phyloP scores from a whole-genome alignment of 2,113 vertebrate genomes.

The Serranochromis macrocephalus region DNA sequence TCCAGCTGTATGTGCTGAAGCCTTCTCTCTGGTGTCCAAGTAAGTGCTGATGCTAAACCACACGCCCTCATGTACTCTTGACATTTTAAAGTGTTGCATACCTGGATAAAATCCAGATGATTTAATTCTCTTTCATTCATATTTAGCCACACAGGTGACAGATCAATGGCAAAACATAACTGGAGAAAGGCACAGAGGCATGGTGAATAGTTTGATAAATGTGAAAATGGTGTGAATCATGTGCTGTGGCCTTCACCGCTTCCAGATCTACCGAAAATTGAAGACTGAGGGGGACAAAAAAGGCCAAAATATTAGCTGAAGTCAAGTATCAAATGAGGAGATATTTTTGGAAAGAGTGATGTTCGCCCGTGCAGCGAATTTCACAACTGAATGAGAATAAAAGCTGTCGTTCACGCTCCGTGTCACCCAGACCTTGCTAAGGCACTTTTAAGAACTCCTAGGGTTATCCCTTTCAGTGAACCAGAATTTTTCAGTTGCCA shows the following conservation, averaged over 20 bases:
- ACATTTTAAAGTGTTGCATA: not conserved
- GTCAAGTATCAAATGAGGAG: not conserved
- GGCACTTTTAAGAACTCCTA: not conserved
- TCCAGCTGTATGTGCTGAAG: conserved; percentile 89
- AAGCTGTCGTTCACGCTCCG: not conserved
- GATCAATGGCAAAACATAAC: not conserved
- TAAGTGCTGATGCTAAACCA: conserved; percentile 62
- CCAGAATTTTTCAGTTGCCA: not conserved
- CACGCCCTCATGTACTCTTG: not conserved
- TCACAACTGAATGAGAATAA: not conserved
- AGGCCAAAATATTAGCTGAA: not conserved
- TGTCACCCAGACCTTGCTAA: not conserved
- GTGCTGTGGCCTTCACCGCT: not conserved
- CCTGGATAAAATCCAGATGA: not conserved
- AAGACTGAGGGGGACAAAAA: not conserved
- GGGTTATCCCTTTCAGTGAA: not conserved
- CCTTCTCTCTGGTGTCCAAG: conserved; percentile 93
- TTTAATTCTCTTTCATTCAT: not conserved
- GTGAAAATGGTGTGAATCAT: not conserved
- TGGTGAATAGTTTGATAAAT: not conserved
- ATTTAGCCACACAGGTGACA: not conserved
- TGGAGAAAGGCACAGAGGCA: not conserved
- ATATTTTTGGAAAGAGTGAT: not conserved
- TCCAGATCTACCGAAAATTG: not conserved
- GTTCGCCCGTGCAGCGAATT: not conserved